Percentiles rank a stretch among this genome's conserved stretches.
These are phyloP conservation scores for Dendrophyllia cribrosa DNA, from an alignment of 64 coral and sea anemone species.

Conservation along the genomic window DNA sequence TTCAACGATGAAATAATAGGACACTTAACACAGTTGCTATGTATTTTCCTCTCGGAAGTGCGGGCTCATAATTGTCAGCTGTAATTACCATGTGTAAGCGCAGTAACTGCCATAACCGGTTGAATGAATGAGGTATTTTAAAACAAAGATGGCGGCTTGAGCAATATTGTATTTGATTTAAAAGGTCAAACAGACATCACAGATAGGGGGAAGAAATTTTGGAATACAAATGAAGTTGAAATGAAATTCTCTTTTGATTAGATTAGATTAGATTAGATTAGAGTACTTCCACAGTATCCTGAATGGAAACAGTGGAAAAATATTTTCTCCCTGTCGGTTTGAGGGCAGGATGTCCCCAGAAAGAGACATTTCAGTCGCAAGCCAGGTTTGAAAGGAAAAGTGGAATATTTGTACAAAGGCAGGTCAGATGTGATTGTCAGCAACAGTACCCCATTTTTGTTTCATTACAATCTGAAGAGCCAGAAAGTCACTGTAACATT, in stretches of 20 bases:
- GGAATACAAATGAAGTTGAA: constrained; percentile 48
- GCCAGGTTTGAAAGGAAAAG: background rate
- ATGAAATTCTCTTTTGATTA: constrained; percentile 60
- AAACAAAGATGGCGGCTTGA: constrained; percentile 59
- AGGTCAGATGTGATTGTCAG: constrained; percentile 18
- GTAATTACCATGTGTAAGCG: too few relatives aligned
- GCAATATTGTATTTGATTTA: constrained; percentile 29
- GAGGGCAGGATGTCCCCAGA: constrained; percentile 5
- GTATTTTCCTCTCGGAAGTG: too few relatives aligned
- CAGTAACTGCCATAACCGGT: too few relatives aligned
- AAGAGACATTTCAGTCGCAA: background rate
- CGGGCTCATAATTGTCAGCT: too few relatives aligned
- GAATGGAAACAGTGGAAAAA: constrained; percentile 20
- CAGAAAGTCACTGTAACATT: constrained; percentile 26
- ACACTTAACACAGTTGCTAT: too few relatives aligned
- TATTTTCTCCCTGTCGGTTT: constrained; percentile 44
- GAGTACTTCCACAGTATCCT: constrained; percentile 15
- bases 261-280: constrained; percentile 65
- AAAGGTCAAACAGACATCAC: constrained; percentile 32
- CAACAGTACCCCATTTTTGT: constrained; percentile 13
- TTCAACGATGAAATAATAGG: too few relatives aligned
- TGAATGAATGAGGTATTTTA: too few relatives aligned
- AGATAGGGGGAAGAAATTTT: constrained; percentile 46
- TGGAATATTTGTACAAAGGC: background rate
- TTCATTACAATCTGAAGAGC: constrained; percentile 34